Percentiles rank a stretch among this genome's conserved stretches.
These are phyloP conservation scores for Bombyx huttoni DNA, from an alignment of 2,888 invertebrate genomes.

Conservation along the genomic window DNA sequence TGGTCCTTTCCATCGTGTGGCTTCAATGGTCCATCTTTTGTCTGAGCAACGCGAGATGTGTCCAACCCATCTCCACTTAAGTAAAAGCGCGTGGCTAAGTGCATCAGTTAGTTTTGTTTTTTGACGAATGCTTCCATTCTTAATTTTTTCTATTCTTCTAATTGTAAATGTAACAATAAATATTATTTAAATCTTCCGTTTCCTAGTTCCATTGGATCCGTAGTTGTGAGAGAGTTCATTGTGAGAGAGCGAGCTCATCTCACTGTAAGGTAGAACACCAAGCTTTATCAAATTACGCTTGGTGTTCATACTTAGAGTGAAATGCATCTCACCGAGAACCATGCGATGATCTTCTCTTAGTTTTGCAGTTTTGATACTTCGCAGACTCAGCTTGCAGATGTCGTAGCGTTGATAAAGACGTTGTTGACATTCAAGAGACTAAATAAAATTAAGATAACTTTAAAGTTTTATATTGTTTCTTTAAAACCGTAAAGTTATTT, in stretches of 20 bases:
- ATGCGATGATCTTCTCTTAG: conserved; percentile 13
- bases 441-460: not conserved
- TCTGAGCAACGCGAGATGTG: too few species aligned
- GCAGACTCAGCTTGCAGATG: not conserved
- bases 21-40: too few species aligned
- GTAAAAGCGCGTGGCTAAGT: too few species aligned
- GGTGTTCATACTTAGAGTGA: conserved; percentile 95
- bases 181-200: conserved; percentile 6
- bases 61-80: too few species aligned
- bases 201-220: conserved; percentile 19
- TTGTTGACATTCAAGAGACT: not conserved
- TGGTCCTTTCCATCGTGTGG: too few species aligned
- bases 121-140: too few species aligned
- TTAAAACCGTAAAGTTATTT: not conserved
- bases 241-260: conserved; percentile 67
- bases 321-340: conserved; percentile 35
- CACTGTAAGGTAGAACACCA: conserved; percentile 99
- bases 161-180: not conserved
- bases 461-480: not conserved
- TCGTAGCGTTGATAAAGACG: not conserved
- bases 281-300: conserved; percentile 83
- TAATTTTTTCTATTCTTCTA: too few species aligned
- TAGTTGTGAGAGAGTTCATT: conserved; percentile 1
- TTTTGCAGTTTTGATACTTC: conserved; percentile 6
- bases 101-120: too few species aligned